Conservation (phyloP, 2,797 vertebrate species). For the Coregonus ussuriensis region DNA sequence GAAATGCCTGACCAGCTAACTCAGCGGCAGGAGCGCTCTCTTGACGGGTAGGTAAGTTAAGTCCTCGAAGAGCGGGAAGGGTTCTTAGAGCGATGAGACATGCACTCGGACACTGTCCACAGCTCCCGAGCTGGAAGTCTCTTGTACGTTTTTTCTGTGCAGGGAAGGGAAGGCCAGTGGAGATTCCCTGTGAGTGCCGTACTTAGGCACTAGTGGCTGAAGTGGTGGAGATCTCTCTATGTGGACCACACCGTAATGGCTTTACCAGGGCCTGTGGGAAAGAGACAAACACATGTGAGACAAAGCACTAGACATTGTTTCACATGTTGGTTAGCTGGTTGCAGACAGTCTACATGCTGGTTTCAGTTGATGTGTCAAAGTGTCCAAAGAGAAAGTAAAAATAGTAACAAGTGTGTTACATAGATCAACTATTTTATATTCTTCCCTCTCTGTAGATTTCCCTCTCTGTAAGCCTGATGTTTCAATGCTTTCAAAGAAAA, state of each 20-base stretch:
- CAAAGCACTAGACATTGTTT: background rate
- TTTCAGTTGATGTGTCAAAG: no score
- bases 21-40: constrained; percentile 14
- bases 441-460: constrained; percentile 18
- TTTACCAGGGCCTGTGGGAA: constrained; percentile 63
- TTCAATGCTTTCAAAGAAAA: background rate
- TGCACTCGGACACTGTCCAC: constrained; percentile 48
- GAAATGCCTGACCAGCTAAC: background rate
- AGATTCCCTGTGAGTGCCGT: constrained; percentile 2
- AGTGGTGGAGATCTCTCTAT: constrained; percentile 10
- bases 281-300: constrained; percentile 16
- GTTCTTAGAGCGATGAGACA: constrained; percentile 46
- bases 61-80: constrained; percentile 20
- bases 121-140: constrained; percentile 39
- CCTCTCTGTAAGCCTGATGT: background rate
- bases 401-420: constrained; percentile 38
- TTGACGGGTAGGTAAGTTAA: constrained; percentile 25
- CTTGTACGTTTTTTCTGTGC: background rate
- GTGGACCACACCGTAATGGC: constrained; percentile 28
- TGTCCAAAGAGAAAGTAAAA: constrained; percentile 9
- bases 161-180: background rate
- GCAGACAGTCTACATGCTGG: background rate
- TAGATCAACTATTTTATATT: background rate
- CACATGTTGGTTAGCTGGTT: background rate
- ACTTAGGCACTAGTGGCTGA: constrained; percentile 41